Conservation (phyloP, 2,113 vertebrate species). For the Zosterops pallidus region DNA sequence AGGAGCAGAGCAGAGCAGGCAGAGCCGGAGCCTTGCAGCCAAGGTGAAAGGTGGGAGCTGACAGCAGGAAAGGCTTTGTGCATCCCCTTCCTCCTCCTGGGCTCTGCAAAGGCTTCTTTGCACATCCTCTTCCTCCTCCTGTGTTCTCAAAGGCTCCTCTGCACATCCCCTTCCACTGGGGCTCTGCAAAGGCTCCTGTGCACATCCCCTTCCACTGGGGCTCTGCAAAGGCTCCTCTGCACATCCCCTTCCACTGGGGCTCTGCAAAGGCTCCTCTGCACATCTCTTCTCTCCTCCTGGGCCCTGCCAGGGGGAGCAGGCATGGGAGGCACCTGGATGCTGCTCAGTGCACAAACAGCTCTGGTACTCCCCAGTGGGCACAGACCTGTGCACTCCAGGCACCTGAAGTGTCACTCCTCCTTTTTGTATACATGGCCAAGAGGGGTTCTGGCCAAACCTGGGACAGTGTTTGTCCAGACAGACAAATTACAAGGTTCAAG, state of each 20-base stretch:
- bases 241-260: no score
- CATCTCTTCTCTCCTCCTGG: no score
- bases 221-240: no score
- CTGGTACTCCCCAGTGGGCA: no score
- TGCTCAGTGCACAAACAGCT: no score
- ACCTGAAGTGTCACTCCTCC: not conserved
- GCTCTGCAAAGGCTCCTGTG: not conserved
- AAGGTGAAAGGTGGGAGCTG: not conserved
- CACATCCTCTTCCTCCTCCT: rapidly evolving
- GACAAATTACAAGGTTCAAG: not conserved
- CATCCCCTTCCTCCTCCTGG: rapidly evolving
- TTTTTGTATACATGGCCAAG: not conserved
- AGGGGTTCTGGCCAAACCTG: not conserved
- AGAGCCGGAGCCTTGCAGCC: not conserved
- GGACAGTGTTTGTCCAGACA: not conserved
- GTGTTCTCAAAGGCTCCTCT: not conserved
- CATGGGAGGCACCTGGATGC: no score
- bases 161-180: no score
- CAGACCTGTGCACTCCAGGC: not conserved
- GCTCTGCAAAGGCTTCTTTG: not conserved
- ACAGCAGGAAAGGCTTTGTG: not conserved
- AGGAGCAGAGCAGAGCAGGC: not conserved
- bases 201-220: no score
- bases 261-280: no score
- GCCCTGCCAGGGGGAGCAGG: no score